These are phyloP conservation scores for Stenoptilia bipunctidactyla DNA, from an alignment of 2,888 invertebrate genomes.

Conservation along the genomic window DNA sequence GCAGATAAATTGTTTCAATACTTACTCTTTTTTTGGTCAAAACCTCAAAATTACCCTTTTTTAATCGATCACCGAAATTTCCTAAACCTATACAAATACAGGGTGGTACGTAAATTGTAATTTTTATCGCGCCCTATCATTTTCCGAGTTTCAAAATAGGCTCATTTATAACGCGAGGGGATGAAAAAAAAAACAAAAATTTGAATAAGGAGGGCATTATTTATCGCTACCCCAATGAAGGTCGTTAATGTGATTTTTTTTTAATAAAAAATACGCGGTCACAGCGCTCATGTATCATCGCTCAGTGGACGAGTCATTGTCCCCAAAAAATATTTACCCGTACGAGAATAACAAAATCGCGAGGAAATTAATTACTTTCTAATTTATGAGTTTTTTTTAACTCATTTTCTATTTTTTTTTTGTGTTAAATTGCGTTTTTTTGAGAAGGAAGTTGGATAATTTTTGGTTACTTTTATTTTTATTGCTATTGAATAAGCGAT, in stretches of 20 bases:
- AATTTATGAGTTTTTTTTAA: slow-evolving; percentile 24
- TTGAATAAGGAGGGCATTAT: slow-evolving; percentile 71
- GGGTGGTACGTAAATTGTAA: slow-evolving; percentile 36
- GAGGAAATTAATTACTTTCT: slow-evolving; percentile 51
- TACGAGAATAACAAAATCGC: slow-evolving; percentile 40
- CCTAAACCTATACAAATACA: slow-evolving; percentile 25
- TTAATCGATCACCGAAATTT: background rate
- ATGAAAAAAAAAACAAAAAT: slow-evolving; percentile 67
- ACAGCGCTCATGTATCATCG: slow-evolving; percentile 71
- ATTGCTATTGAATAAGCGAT: too few relatives aligned
- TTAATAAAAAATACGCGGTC: slow-evolving; percentile 53
- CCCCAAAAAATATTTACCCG: slow-evolving; percentile 29
- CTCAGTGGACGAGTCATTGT: slow-evolving; percentile 67
- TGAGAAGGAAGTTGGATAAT: too few relatives aligned
- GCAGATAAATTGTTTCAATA: too few relatives aligned
- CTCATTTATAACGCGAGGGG: slow-evolving; percentile 66
- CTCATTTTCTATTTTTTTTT: too few relatives aligned
- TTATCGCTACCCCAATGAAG: slow-evolving; percentile 71
- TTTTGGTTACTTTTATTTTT: slow-evolving; percentile 11
- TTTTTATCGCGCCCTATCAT: slow-evolving; percentile 64
- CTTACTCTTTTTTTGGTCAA: too few relatives aligned
- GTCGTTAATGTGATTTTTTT: slow-evolving; percentile 71
- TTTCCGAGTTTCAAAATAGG: slow-evolving; percentile 61
- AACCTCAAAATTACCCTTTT: too few relatives aligned
- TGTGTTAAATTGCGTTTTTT: too few relatives aligned